Evolutionary conservation across 2,113 vertebrate genomes (phyloP).

Genomic region (Patagioenas fasciata): DNA sequence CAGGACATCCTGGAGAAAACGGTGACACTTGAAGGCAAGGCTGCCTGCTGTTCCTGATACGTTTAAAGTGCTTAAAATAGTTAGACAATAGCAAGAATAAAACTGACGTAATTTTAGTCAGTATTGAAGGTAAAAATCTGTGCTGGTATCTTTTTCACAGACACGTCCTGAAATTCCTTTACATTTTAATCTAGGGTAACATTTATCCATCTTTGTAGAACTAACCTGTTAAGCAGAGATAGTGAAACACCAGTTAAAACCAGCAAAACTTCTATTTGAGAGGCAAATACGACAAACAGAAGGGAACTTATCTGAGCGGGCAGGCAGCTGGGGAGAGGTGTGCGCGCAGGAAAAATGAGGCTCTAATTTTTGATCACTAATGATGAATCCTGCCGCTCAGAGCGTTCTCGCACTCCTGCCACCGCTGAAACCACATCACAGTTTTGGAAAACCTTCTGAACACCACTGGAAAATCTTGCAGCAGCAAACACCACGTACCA

Average conservation of each 20-base stretch:
- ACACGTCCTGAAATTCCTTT: background rate
- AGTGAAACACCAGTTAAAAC: background rate
- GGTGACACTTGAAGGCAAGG: background rate
- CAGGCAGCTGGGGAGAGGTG: background rate
- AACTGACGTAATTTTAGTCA: background rate
- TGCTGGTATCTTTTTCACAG: background rate
- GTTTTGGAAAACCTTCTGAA: slow-evolving; percentile 25
- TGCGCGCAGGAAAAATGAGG: background rate
- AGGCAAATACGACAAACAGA: background rate
- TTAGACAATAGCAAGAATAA: background rate
- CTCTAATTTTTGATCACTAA: background rate
- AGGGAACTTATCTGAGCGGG: background rate
- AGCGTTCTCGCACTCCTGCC: background rate
- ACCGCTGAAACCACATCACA: background rate
- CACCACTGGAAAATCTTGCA: slow-evolving; percentile 4
- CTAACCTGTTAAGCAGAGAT: background rate
- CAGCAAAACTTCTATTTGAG: background rate
- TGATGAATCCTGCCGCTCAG: background rate
- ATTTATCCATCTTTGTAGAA: background rate
- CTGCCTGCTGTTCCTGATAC: background rate
- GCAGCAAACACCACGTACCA: background rate
- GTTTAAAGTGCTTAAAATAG: background rate
- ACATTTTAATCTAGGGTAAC: background rate
- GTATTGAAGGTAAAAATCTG: background rate
- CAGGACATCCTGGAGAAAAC: background rate